Conservation (phyloP, 2,797 vertebrate species). For the Buceros bicornis region DNA sequence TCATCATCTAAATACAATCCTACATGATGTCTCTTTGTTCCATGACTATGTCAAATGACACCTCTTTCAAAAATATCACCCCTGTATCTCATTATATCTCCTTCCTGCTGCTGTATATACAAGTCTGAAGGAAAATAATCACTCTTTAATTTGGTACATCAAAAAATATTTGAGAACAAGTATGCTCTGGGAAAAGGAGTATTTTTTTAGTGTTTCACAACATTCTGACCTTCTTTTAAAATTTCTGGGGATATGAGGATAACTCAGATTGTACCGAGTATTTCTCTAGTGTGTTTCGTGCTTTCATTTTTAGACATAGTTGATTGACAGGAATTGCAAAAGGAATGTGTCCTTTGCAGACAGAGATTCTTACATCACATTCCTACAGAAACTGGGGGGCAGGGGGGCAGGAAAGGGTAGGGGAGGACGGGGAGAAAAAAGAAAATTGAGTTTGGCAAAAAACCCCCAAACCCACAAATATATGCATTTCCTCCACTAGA, state of each 20-base stretch:
- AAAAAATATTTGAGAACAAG: not conserved
- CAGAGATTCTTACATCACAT: not conserved
- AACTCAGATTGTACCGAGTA: not conserved
- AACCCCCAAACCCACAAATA: rapidly evolving
- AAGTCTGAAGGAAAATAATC: not conserved
- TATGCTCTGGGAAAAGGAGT: not conserved
- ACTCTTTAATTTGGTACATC: not conserved
- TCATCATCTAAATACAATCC: not conserved
- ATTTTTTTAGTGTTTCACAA: not conserved
- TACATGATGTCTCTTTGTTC: not conserved
- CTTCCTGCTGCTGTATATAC: not conserved
- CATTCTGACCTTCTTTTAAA: not conserved
- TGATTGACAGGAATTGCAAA: not conserved
- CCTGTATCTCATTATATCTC: not conserved
- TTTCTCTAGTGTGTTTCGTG: not conserved
- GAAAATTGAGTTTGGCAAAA: not conserved
- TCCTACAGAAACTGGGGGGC: not conserved
- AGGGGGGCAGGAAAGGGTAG: no score
- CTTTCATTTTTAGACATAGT: not conserved
- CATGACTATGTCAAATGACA: not conserved
- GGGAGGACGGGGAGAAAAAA: no score
- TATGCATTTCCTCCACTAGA: not conserved
- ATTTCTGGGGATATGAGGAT: not conserved
- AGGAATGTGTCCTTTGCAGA: not conserved
- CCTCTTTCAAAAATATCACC: not conserved